Conservation (phyloP, 1,140 invertebrate species). For the Eriosoma lanigerum region DNA sequence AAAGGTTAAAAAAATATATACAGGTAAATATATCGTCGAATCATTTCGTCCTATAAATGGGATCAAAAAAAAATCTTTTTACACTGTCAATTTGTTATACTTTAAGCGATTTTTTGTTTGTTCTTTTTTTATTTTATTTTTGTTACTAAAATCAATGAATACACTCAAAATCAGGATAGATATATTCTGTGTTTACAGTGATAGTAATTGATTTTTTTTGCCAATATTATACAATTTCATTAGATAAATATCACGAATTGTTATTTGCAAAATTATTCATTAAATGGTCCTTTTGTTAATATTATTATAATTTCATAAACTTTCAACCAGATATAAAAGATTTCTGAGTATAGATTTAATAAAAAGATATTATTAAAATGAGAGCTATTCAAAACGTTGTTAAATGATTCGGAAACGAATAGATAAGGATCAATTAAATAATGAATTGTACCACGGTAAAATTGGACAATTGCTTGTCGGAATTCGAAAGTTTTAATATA, state of each 20-base stretch:
- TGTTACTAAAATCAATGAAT: no score
- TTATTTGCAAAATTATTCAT: no score
- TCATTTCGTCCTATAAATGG: background rate
- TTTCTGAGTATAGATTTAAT: background rate
- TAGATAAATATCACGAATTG: no score
- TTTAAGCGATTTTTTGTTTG: background rate
- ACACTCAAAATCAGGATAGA: no score
- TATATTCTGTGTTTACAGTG: no score
- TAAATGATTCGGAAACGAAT: background rate
- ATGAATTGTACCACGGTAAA: background rate
- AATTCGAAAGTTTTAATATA: no score
- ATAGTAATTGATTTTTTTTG: no score
- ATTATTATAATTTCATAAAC: background rate
- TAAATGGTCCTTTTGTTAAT: background rate
- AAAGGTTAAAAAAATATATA: background rate
- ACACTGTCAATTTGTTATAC: background rate
- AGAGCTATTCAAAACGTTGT: conserved; percentile 1
- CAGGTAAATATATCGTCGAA: background rate
- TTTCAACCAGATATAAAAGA: background rate
- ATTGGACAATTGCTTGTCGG: background rate
- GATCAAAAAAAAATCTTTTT: background rate
- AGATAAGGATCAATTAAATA: background rate
- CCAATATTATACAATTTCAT: no score
- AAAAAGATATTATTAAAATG: background rate
- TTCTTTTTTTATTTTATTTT: no score